A percentile compares a stretch with the other conserved stretches of the same genome.
phyloP scores from a whole-genome alignment of 1,140 invertebrate genomes.

The Drosophila jambulina region DNA sequence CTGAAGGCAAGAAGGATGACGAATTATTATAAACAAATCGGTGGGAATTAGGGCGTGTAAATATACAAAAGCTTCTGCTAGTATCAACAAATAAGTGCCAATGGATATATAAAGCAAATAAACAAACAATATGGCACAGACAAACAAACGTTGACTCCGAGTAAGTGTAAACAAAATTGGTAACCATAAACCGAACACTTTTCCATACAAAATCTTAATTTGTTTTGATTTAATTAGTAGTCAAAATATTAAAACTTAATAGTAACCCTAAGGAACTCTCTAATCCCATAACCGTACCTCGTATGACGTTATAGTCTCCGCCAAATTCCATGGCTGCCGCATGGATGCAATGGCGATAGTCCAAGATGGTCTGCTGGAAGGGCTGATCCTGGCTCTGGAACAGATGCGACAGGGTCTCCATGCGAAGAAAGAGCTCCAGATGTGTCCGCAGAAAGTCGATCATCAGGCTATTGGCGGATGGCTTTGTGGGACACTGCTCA shows the following conservation, averaged over 20 bases:
- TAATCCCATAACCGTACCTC: constrained; percentile 47
- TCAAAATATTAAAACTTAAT: neutral
- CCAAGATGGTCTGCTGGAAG: constrained; percentile 66
- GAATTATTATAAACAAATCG: neutral
- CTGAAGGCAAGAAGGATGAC: constrained; percentile 53
- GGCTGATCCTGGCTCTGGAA: constrained; percentile 88
- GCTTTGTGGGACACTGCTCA: constrained; percentile 1
- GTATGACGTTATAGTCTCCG: constrained; percentile 73
- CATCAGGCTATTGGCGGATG: constrained; percentile 26
- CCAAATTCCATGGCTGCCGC: constrained; percentile 85
- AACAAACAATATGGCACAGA: too few species aligned
- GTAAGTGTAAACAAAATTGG: neutral
- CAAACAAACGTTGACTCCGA: neutral
- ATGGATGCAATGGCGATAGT: constrained; percentile 86
- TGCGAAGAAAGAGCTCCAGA: constrained; percentile 95
- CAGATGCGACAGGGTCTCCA: constrained; percentile 96
- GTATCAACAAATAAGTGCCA: constrained; percentile 1
- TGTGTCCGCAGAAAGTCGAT: constrained; percentile 91
- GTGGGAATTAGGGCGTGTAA: neutral
- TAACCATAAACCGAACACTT: neutral
- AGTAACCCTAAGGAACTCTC: too few species aligned
- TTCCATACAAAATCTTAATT: neutral
- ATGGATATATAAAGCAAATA: neutral
- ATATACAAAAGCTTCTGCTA: neutral
- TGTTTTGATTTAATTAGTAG: neutral